Evolutionary conservation across 2,797 vertebrate species (phyloP).

Genomic region (Poecile montanus): DNA sequence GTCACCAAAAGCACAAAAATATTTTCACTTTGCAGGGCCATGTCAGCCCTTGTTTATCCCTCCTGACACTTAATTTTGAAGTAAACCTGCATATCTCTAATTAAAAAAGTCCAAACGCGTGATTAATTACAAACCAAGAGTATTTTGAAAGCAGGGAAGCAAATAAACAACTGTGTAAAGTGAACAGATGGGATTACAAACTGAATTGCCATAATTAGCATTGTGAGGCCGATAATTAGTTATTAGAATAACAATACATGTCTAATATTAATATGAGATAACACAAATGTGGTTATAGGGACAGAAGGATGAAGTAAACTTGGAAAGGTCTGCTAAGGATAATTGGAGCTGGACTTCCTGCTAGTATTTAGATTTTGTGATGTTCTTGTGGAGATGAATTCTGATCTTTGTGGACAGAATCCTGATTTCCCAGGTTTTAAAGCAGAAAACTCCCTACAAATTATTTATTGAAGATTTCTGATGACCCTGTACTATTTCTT

Average conservation of each 20-base stretch:
- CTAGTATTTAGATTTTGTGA: not conserved
- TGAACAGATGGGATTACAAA: constrained; percentile 53
- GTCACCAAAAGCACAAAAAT: not conserved
- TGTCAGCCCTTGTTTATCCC: not conserved
- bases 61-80: not conserved
- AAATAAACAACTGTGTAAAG: constrained; percentile 40
- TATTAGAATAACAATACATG: constrained; percentile 53
- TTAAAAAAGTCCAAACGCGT: not conserved
- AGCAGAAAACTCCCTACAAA: not conserved
- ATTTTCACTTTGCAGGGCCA: not conserved
- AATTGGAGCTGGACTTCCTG: not conserved
- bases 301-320: not conserved
- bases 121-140: constrained; percentile 35
- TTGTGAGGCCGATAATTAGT: constrained; percentile 40
- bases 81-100: not conserved
- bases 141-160: constrained; percentile 30
- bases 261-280: constrained; percentile 34
- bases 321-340: not conserved
- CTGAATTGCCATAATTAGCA: constrained; percentile 37
- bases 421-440: not conserved
- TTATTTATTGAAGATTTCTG: not conserved
- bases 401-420: not conserved
- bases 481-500: not conserved
- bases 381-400: not conserved
- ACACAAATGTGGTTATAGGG: not conserved